Evolutionary conservation across 1,140 invertebrate genomes (phyloP).

Genomic region (Gyrodactylus salaris): DNA sequence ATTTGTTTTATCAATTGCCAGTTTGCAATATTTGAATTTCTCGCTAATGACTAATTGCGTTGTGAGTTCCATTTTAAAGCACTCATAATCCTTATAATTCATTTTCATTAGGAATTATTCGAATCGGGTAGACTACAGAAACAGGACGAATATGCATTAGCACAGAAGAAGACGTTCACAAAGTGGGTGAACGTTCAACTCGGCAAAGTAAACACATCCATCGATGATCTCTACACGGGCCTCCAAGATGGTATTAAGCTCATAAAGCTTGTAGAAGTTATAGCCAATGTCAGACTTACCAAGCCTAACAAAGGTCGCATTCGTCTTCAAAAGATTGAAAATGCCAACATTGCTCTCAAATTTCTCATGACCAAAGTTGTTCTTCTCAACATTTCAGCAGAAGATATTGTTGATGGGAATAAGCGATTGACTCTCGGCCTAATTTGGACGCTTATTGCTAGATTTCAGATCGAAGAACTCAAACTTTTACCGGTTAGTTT

Average conservation of each 20-base stretch:
- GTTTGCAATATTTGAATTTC: no score
- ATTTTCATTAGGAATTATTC: neutral
- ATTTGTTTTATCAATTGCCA: no score
- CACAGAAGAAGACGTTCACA: slow-evolving; percentile 98
- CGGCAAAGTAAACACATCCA: slow-evolving; percentile 36
- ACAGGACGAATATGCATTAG: slow-evolving; percentile 53
- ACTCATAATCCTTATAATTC: neutral
- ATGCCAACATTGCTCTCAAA: slow-evolving; percentile 83
- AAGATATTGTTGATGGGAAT: slow-evolving; percentile 93
- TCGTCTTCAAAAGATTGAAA: slow-evolving; percentile 94
- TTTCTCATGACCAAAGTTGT: slow-evolving; percentile 92
- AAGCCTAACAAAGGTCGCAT: slow-evolving; percentile 80
- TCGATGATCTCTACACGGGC: slow-evolving; percentile 76
- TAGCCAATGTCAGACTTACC: slow-evolving; percentile 77
- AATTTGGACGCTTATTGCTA: slow-evolving; percentile 86
- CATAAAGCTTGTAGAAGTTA: slow-evolving; percentile 83
- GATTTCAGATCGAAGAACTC: slow-evolving; percentile 77
- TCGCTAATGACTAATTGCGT: no score
- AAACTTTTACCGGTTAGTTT: slow-evolving; percentile 32
- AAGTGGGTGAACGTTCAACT: slow-evolving; percentile 93
- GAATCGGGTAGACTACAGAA: neutral
- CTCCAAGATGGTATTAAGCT: slow-evolving; percentile 88
- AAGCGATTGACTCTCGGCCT: slow-evolving; percentile 61
- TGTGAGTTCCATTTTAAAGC: no score
- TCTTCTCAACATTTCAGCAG: slow-evolving; percentile 93